These are phyloP conservation scores for Leucophenga montana DNA, from an alignment of 2,888 invertebrate genomes.

Conservation along the genomic window DNA sequence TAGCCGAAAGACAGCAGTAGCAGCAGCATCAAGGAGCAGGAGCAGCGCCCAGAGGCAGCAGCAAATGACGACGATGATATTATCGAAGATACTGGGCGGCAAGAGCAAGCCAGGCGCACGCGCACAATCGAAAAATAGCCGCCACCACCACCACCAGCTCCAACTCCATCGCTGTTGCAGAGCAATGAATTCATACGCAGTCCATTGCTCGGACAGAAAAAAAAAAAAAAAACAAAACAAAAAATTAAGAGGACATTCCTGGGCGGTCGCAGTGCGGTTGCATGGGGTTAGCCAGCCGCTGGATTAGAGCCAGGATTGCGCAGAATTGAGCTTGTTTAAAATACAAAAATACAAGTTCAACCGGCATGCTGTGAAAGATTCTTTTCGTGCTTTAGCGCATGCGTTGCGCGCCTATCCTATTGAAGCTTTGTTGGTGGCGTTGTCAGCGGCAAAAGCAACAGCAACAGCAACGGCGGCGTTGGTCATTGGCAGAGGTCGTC, in stretches of 20 bases:
- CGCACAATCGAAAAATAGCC: conserved; percentile 11
- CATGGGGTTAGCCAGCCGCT: neutral
- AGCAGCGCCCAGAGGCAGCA: conserved; percentile 5
- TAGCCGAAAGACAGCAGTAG: conserved; percentile 48
- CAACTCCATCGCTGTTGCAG: conserved; percentile 23
- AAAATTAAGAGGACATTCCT: conserved; percentile 67
- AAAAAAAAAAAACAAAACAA: conserved; percentile 37
- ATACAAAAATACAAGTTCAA: conserved; percentile 12
- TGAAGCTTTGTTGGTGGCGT: conserved; percentile 44
- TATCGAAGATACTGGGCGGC: conserved; percentile 49
- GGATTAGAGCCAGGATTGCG: conserved; percentile 16
- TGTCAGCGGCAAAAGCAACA: conserved; percentile 57
- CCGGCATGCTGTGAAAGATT: conserved; percentile 62
- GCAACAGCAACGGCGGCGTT: conserved; percentile 36
- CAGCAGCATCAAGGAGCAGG: conserved; percentile 11
- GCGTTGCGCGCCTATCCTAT: conserved; percentile 32
- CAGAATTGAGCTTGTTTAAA: conserved; percentile 4
- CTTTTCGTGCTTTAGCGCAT: conserved; percentile 56
- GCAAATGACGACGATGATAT: conserved; percentile 52
- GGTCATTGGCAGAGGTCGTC: conserved; percentile 60
- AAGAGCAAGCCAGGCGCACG: conserved; percentile 6
- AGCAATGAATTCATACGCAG: conserved; percentile 16
- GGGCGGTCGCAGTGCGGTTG: conserved; percentile 49
- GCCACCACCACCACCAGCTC: neutral
- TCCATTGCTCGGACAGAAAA: conserved; percentile 11